These are phyloP conservation scores for Psammodynastes pulverulentus DNA, from an alignment of 2,113 vertebrate species.

Conservation along the genomic window DNA sequence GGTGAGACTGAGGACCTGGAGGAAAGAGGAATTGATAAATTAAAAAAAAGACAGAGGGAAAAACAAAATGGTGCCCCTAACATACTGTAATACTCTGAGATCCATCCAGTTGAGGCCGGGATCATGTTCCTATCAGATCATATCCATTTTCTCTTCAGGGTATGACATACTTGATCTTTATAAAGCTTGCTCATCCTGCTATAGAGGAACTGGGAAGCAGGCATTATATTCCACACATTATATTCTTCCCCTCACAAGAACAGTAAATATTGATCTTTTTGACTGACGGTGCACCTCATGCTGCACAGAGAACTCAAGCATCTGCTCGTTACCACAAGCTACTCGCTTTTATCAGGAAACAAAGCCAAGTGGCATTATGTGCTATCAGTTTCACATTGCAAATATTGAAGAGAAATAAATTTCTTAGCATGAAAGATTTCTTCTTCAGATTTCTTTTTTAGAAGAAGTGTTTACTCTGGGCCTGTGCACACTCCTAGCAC, in stretches of 20 bases:
- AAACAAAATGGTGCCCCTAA: not conserved
- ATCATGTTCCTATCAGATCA: not conserved
- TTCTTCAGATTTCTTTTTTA: constrained; percentile 66
- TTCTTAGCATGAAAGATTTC: constrained; percentile 72
- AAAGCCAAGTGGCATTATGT: constrained; percentile 69
- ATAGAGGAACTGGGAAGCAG: constrained; percentile 50
- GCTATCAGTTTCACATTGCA: constrained; percentile 72
- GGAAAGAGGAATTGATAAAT: not conserved
- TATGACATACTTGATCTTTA: not conserved
- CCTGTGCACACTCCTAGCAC: constrained; percentile 66
- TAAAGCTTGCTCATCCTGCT: constrained; percentile 28
- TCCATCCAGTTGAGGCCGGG: not conserved
- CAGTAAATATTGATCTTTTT: constrained; percentile 82
- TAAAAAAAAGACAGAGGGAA: not conserved
- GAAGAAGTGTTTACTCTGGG: constrained; percentile 73
- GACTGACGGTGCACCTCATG: constrained; percentile 63
- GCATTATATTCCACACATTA: constrained; percentile 54
- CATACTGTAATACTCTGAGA: not conserved
- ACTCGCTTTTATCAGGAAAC: constrained; percentile 64
- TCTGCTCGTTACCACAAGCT: constrained; percentile 66
- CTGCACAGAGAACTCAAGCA: constrained; percentile 65
- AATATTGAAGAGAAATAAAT: constrained; percentile 87
- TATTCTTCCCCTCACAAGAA: constrained; percentile 65
- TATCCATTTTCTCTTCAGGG: not conserved
- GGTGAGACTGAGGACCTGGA: not conserved